These are phyloP conservation scores for Venustoraphidia nigricollis DNA, from an alignment of 2,888 invertebrate species.

Conservation along the genomic window DNA sequence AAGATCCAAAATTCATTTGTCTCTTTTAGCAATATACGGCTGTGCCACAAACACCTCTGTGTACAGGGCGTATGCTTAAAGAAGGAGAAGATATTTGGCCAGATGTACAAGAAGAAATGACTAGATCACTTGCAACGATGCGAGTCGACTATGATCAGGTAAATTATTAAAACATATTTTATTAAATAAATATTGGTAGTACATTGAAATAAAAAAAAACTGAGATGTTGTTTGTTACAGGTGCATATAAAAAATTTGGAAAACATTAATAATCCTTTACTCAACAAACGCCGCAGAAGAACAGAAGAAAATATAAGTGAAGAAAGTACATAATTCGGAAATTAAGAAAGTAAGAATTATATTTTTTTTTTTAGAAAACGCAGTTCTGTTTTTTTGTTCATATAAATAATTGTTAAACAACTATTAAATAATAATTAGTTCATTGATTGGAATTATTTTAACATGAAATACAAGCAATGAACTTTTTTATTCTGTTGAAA, in stretches of 20 bases:
- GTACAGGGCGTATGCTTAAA: slow-evolving; percentile 74
- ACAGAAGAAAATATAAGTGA: slow-evolving; percentile 18
- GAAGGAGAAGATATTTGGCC: slow-evolving; percentile 92
- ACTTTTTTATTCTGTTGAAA: too few relatives aligned
- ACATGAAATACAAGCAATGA: too few relatives aligned
- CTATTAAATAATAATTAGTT: too few relatives aligned
- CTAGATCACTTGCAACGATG: slow-evolving; percentile 93
- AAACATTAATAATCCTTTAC: slow-evolving; percentile 80
- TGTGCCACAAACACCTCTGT: slow-evolving; percentile 90
- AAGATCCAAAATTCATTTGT: slow-evolving; percentile 1
- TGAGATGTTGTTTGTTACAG: slow-evolving; percentile 25
- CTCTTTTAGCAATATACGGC: slow-evolving; percentile 44
- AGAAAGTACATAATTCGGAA: slow-evolving; percentile 1
- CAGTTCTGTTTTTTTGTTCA: background rate
- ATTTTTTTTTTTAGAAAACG: background rate
- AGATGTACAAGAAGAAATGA: slow-evolving; percentile 99
- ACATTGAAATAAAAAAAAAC: background rate
- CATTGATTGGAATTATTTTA: too few relatives aligned
- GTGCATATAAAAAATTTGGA: slow-evolving; percentile 86
- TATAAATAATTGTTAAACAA: background rate
- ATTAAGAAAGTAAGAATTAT: background rate
- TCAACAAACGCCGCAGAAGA: slow-evolving; percentile 66
- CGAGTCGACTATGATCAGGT: slow-evolving; percentile 88
- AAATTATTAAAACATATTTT: background rate
- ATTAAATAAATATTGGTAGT: background rate